Base-by-base conservation (phyloP, 2,888 invertebrate species). In the Idaea straminata region DNA sequence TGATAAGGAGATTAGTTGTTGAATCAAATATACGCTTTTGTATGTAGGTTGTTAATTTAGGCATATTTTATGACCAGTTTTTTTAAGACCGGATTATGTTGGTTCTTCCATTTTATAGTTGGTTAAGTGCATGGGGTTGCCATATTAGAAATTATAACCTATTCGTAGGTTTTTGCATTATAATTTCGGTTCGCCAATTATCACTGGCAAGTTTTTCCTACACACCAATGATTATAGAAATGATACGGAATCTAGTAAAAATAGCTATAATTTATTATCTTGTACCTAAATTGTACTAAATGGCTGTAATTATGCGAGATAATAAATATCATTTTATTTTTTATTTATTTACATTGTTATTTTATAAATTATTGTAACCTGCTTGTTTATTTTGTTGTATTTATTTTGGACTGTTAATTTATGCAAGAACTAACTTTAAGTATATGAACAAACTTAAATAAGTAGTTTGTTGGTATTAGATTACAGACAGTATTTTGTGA, bases 391-490 rank as follows among this genome's bases (percentile, higher is more conserved):
- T 58, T 58, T 58, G 6, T n/a, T 58, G 25, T 63, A 57, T 64
- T 64, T 60, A 60, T 64, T 60, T 60, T 64, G 38, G 62, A 57
- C 25, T 57, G 59, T 59, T 59, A 59, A 16, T 59, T 15, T 59
- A 59, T 59, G 34, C 34, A 59, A 59, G 59, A 34, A 34, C 4
- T 34, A 34, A 34, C 13, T 59, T 13, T 34, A 59, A 25, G 6
- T 34, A 59, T 13, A 13, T 47, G 47, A 47, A 47, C 36, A 2
- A 47, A 47, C 7, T 7, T 47, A 4, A 47, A 13, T 13, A 6
- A 10, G 3, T 47, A 47, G 10, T 7, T 10, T 13, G 16, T 34
- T 59, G 34, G 13, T 59, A 59, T 59, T 59, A 59, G 59, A 13
- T 59, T 13, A 7, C 15, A 59, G 34, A 10, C 59, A 59, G 59